phyloP scores from a whole-genome alignment of 2,113 vertebrate genomes.

The Mus musculus region DNA sequence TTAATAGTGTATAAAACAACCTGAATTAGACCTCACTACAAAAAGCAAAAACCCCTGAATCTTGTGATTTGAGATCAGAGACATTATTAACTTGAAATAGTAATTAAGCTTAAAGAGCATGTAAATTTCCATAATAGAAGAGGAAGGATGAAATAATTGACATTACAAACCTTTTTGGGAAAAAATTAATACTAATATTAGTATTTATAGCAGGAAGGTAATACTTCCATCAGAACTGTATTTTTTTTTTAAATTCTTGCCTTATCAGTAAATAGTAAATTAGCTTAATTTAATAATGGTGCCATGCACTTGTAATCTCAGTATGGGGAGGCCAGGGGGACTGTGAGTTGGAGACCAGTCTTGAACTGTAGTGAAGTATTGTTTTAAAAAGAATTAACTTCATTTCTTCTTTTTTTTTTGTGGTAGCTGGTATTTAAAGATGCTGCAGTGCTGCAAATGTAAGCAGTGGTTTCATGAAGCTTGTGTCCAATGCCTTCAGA shows the following conservation, averaged over 20 bases:
- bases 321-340: not conserved
- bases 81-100: constrained; percentile 19
- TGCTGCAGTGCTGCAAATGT: constrained; percentile 98
- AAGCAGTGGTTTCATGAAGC: constrained; percentile 99
- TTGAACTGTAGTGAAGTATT: not conserved
- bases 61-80: constrained; percentile 10
- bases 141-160: constrained; percentile 6
- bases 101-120: constrained; percentile 17
- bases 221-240: not conserved
- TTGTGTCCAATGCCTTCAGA: constrained; percentile 97
- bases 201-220: constrained; percentile 24
- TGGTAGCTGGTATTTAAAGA: constrained; percentile 97
- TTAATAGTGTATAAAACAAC: not conserved
- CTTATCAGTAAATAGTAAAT: not conserved
- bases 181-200: not conserved
- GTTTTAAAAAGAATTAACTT: constrained; percentile 15
- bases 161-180: not conserved
- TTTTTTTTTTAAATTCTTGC: not conserved
- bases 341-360: not conserved
- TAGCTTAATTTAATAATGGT: not conserved
- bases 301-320: not conserved
- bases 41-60: not conserved
- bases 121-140: not conserved
- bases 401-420: constrained; percentile 31
- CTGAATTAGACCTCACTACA: not conserved